Evolutionary conservation across 2,888 invertebrate species (phyloP), one percentile per base, ranked within the genome.

Genomic region (Polylopha cassiicola): DNA sequence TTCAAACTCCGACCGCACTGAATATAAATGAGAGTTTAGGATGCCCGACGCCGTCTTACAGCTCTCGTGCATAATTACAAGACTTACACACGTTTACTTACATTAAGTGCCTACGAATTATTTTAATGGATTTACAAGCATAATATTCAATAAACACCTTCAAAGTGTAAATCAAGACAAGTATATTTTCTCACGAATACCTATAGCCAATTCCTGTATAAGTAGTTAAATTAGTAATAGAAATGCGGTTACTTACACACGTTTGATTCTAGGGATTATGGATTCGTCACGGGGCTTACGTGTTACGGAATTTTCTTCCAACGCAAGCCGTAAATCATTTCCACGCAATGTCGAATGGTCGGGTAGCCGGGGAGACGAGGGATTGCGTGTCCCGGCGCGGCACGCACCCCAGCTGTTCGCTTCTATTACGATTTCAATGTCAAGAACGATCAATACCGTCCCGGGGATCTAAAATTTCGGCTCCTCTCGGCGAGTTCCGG

Each of bases 1-100:
- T 85, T 81, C 77, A 82, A 81, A 84, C 81, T 78, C 72, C 67
- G 59, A 79, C 79, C 80, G 73, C 77, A 72, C 76, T 82, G 84
- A 82, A 85, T 85, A 80, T 81, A 84, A 82, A 85, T 82, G 80
- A 79, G 80, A 81, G 74, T 82, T 82, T 78, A 77, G 81, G 71
- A 69, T 68, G 64, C 65, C 66, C 49, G 67, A 63, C 59, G 58
- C 66, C 64, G 68, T 78, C 80, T 79, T 74, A 74, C 66, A 65
- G 68, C 69, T 71, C 72, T 72, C 50, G 70, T 74, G 78, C 74
- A 79, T 81, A 82, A 81, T 82, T 80, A 75, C 72, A 69, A 69
- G 65, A 70, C 61, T 71, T 69, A 69, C 62, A 67, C 67, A 64
- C 66, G 60, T 64, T 73, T 58, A 67, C 64, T 64, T 65, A 61